Evolutionary conservation across 2,888 invertebrate species (phyloP), one percentile per base, ranked within the genome.

Genomic region (Heliconius hortense): DNA sequence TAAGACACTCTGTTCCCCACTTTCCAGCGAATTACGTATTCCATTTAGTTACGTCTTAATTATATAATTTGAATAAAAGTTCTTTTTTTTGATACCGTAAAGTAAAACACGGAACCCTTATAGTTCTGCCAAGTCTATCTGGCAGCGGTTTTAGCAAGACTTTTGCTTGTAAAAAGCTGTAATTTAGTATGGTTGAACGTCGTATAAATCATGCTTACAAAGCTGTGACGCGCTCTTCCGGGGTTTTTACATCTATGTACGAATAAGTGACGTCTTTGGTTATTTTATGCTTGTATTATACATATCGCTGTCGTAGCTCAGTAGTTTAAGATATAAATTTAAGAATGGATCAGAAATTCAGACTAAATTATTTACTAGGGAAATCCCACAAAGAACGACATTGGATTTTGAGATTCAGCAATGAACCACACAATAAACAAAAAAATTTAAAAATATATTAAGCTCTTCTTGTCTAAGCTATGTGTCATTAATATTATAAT

Each of bases 81-180:
- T 24, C 1, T n/a, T 13, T 64, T 31, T 63, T 24, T 64, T n/a
- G 2, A 64, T n/a, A 4, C 24, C 1, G 26, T 26, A 24, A 8
- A 13, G 15, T n/a, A 64, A n/a, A 64, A 66, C 13, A 39, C 2
- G 24, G 8, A 39, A 66, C 24, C 13, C 24, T 24, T 2, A 66
- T 13, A 24, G 39, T 66, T 66, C 7, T 66, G 66, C 39, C 39
- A 66, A 43, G 39, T 66, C 39, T 66, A 24, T 43, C 39, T 66
- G 66, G 66, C 39, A 43, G 43, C 66, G 66, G 66, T 43, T 43
- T 66, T 15, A 26, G 60, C 26, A 24, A 39, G 39, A 66, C 39
- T 66, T 39, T 66, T 4, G 24, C 24, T 66, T 24, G 24, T 66
- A 66, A 66, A 66, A 66, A 66, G 39, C 39, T 66, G 66, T 66